Evolutionary conservation across 1,140 invertebrate species (phyloP).

Genomic region (Latrodectus geometricus): DNA sequence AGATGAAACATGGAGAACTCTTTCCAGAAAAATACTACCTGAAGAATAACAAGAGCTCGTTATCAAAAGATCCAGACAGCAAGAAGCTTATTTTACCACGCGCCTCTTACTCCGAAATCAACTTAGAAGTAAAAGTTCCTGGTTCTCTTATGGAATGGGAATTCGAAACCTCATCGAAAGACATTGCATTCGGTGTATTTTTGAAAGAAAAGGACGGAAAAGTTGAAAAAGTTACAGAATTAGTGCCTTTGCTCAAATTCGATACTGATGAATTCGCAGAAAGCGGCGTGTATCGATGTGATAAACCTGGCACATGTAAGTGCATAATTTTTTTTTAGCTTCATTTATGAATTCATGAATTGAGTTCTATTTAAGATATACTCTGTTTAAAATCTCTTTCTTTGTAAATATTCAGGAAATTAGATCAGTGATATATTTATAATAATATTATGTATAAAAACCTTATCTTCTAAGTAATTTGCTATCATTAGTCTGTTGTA

Average conservation of each 20-base stretch:
- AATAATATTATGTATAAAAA: too few species aligned
- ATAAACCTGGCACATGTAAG: constrained; percentile 45
- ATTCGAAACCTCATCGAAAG: constrained; percentile 38
- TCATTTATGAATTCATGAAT: too few species aligned
- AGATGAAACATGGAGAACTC: neutral
- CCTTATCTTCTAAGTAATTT: too few species aligned
- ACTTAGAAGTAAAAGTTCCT: constrained; percentile 15
- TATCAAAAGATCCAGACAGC: neutral
- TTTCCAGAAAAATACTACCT: constrained; percentile 2
- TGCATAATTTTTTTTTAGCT: neutral
- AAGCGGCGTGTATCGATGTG: constrained; percentile 30
- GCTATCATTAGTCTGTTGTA: too few species aligned
- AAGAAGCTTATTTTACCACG: constrained; percentile 15
- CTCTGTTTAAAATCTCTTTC: too few species aligned
- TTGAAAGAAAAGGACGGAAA: constrained; percentile 20
- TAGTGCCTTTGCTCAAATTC: constrained; percentile 10
- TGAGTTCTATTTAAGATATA: too few species aligned
- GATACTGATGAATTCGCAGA: constrained; percentile 42
- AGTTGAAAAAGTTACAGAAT: constrained; percentile 10
- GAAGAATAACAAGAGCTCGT: neutral
- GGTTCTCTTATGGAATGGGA: constrained; percentile 48
- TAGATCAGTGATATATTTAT: too few species aligned
- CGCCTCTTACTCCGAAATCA: constrained; percentile 5
- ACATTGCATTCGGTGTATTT: constrained; percentile 39
- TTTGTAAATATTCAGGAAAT: too few species aligned